These are phyloP conservation scores for Tragelaphus scriptus DNA, from an alignment of 2,113 vertebrate species.

Conservation along the genomic window DNA sequence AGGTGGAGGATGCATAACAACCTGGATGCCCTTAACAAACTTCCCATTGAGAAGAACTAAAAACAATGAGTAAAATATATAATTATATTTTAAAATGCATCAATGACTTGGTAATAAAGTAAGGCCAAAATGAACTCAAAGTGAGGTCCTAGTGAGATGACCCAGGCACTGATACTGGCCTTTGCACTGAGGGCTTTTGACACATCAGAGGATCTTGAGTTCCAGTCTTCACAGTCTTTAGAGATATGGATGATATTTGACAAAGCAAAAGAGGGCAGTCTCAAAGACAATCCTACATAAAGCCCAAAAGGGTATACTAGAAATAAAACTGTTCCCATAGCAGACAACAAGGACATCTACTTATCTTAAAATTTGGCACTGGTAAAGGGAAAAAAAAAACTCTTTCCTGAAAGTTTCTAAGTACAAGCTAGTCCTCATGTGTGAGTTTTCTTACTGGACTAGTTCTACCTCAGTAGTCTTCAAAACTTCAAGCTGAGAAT, in stretches of 20 bases:
- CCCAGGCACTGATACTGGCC: not conserved
- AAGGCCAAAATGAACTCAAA: not conserved
- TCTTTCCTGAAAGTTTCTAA: not conserved
- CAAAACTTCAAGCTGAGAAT: slow-evolving; percentile 29
- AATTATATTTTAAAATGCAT: slow-evolving; percentile 9
- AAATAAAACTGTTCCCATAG: not conserved
- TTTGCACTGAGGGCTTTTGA: not conserved
- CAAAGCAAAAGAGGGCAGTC: not conserved
- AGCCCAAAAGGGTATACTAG: not conserved
- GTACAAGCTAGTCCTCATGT: not conserved
- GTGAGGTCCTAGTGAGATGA: not conserved
- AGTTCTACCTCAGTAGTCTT: not conserved
- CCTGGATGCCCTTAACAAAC: not conserved
- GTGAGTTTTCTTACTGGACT: slow-evolving; percentile 1
- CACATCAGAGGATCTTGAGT: not conserved
- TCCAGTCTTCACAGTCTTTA: not conserved
- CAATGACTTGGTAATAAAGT: not conserved
- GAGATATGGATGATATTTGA: not conserved
- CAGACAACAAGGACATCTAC: not conserved
- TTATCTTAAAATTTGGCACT: slow-evolving; percentile 28
- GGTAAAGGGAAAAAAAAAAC: not conserved
- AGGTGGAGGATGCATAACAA: not conserved
- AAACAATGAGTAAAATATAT: not conserved
- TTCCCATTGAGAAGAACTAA: not conserved
- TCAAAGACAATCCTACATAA: not conserved